These are phyloP conservation scores for Gadus macrocephalus DNA, from an alignment of 2,113 vertebrate genomes.

Conservation along the genomic window DNA sequence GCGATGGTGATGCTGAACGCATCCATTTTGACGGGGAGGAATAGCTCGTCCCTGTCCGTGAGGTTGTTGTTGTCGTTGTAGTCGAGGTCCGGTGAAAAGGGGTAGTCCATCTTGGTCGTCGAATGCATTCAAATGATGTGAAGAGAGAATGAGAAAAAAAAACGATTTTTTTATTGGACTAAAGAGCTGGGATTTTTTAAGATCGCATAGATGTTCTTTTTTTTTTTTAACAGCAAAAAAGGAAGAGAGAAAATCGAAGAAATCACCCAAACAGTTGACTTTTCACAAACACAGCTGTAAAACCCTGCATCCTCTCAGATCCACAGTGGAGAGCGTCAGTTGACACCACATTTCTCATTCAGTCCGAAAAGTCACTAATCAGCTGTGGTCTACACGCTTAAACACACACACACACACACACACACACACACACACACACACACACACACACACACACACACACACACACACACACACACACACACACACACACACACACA, in stretches of 20 bases:
- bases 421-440: neutral
- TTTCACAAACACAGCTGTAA: neutral
- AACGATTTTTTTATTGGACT: neutral
- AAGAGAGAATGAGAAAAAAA: too few relatives aligned
- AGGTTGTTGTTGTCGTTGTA: slow-evolving; percentile 44
- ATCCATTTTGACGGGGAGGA: slow-evolving; percentile 12
- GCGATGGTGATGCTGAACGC: slow-evolving; percentile 57
- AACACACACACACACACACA: neutral
- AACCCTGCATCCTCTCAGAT: neutral
- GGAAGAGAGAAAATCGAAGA: neutral
- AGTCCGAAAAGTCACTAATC: neutral
- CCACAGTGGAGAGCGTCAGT: neutral
- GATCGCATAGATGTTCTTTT: neutral
- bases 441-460: too few relatives aligned
- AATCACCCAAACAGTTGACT: neutral
- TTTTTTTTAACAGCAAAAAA: too few relatives aligned
- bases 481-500: too few relatives aligned
- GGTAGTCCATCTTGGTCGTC: slow-evolving; percentile 37
- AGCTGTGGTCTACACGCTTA: neutral
- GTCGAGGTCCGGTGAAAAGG: slow-evolving; percentile 9
- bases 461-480: too few relatives aligned
- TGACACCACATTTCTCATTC: neutral
- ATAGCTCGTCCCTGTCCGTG: slow-evolving; percentile 23
- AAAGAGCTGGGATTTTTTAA: neutral
- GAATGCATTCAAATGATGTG: neutral